phyloP scores from a whole-genome alignment of 2,888 invertebrate genomes.

The Hemicrepidius hirtus region DNA sequence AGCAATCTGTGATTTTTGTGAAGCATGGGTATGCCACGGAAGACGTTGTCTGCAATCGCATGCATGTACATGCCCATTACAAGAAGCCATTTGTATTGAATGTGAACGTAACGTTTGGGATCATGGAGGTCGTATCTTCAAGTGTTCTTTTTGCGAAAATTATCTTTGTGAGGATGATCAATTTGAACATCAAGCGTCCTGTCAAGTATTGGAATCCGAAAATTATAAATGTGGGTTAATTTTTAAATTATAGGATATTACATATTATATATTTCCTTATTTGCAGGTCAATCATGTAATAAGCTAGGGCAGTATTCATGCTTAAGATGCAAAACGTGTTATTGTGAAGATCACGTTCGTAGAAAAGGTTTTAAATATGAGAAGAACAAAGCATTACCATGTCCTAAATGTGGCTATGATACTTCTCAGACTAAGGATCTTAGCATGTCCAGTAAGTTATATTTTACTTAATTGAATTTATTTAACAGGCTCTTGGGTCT shows the following conservation, averaged over 20 bases:
- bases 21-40: conserved; percentile 98
- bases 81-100: conserved; percentile 91
- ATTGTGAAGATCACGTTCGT: conserved; percentile 96
- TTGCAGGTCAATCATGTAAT: conserved; percentile 92
- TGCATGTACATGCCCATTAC: conserved; percentile 93
- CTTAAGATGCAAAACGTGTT: conserved; percentile 95
- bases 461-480: no score
- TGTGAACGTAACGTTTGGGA: conserved; percentile 97
- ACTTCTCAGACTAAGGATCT: conserved; percentile 96
- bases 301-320: conserved; percentile 96
- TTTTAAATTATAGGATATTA: no score
- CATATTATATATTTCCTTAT: no score
- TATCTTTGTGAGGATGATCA: conserved; percentile 96
- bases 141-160: conserved; percentile 92
- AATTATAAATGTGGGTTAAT: conserved; percentile 88
- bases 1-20: conserved; percentile 97
- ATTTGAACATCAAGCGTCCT: conserved; percentile 98
- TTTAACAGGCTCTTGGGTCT: no score
- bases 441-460: conserved; percentile 94
- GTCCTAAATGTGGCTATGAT: conserved; percentile 95
- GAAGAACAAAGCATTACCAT: conserved; percentile 89
- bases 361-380: conserved; percentile 93
- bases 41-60: conserved; percentile 92
- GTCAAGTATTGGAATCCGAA: conserved; percentile 96
- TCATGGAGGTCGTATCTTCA: conserved; percentile 94